Evolutionary conservation across 1,140 invertebrate genomes (phyloP), one percentile per base, ranked within the genome.

Genomic region (Trichoplusia ni): DNA sequence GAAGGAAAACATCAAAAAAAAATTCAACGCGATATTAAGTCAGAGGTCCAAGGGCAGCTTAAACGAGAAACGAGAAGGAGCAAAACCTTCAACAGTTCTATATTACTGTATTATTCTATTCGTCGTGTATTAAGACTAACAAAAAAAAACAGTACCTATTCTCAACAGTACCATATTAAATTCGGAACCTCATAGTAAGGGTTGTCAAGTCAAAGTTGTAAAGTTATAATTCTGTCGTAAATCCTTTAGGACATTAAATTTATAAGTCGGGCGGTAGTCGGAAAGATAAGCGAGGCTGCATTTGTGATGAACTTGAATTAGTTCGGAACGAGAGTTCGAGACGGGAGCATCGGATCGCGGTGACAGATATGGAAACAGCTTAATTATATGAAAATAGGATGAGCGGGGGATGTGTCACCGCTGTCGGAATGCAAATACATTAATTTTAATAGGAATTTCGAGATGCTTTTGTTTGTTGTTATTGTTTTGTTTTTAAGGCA

Each of bases 221-320:
- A 78, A 78, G 65, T 78, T 75, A 71, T 75, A 75, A 75, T 75
- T 72, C 67, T 35, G 13, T 44, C 69, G 66, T 78, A 75, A 78
- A 78, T 78, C 75, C 70, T 73, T 68, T 64, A 78, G 70, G 67
- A 73, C 72, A 73, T 77, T 77, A 77, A 77, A 75, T 77, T 77
- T 74, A 75, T 77, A 75, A 77, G 75, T 77, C 71, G 53, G 62
- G 64, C 37, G 31, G 31, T 51, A 68, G 61, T 68, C 35, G 66
- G 69, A 73, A 73, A 77, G 75, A 75, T 75, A 77, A 77, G 66
- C 71, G 61, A 25, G 63, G 51, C 67, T 77, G 72, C 75, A 77
- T 75, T 77, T 65, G 53, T 75, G 72, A 77, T 73, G 65, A 73
- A 72, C 67, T 70, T 25, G 44, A 67, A 68, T 76, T 60, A 70